Percentiles rank a stretch among this genome's conserved stretches.
These are phyloP conservation scores for Aspidapion aeneum DNA, from an alignment of 2,888 invertebrate species.

Conservation along the genomic window DNA sequence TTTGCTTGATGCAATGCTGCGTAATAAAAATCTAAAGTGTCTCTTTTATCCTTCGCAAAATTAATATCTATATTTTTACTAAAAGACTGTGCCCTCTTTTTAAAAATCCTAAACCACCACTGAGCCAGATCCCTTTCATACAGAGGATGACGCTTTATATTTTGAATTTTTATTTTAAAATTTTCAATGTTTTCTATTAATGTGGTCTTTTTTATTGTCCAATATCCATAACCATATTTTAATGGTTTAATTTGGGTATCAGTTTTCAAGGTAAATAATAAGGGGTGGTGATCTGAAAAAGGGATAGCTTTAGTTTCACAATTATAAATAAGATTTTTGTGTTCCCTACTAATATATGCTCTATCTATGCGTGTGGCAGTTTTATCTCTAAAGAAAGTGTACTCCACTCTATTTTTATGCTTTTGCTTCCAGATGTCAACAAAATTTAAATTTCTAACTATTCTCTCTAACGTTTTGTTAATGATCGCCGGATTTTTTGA, in stretches of 20 bases:
- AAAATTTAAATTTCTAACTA: neutral
- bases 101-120: conserved; percentile 6
- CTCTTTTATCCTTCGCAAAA: neutral
- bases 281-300: neutral
- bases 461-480: conserved; percentile 1
- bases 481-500: conserved; percentile 6
- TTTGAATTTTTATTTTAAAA: conserved; percentile 3
- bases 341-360: neutral
- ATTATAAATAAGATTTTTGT: neutral
- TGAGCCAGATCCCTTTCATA: conserved; percentile 2
- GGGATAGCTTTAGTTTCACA: neutral
- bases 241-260: neutral
- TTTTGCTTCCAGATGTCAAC: neutral
- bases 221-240: conserved; percentile 6
- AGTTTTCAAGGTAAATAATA: neutral
- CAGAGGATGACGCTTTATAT: conserved; percentile 1
- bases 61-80: conserved; percentile 1
- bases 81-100: conserved; percentile 1
- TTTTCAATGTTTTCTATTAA: neutral
- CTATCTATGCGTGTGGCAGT: conserved; percentile 13
- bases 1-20: neutral
- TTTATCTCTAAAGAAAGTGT: conserved; percentile 6
- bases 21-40: conserved; percentile 5
- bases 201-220: conserved; percentile 1
- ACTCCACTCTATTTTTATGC: conserved; percentile 10